Evolutionary conservation across 2,113 vertebrate genomes (phyloP).

Genomic region (Nothobranchius kuhntae): DNA sequence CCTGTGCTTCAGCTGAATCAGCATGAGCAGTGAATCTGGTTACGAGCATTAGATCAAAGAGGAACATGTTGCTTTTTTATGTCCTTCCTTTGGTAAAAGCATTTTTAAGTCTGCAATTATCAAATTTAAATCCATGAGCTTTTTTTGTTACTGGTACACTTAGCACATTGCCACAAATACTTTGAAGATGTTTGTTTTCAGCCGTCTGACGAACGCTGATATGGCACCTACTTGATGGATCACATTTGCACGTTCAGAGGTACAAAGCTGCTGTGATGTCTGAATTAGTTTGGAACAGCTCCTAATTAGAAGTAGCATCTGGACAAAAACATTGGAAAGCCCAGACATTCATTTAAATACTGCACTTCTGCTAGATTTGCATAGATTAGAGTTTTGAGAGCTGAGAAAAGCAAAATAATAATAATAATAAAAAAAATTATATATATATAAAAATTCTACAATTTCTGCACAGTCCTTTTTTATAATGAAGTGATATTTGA

Average conservation of each 20-base stretch:
- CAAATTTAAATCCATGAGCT: too few relatives aligned
- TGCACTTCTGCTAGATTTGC: not conserved
- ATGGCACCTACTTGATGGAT: constrained; percentile 23
- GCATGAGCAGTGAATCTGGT: constrained; percentile 38
- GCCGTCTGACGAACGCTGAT: constrained; percentile 22
- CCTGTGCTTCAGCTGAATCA: constrained; percentile 30
- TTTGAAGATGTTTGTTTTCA: constrained; percentile 26
- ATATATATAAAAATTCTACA: too few relatives aligned
- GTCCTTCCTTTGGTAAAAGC: not conserved
- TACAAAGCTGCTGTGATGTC: constrained; percentile 32
- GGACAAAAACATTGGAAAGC: constrained; percentile 6
- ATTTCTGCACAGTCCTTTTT: not conserved
- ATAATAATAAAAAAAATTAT: too few relatives aligned
- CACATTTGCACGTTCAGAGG: constrained; percentile 22
- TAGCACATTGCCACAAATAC: constrained; percentile 4
- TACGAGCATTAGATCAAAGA: constrained; percentile 18
- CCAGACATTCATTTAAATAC: constrained; percentile 14
- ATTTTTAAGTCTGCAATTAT: constrained; percentile 8
- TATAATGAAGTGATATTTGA: constrained; percentile 20
- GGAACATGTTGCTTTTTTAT: not conserved
- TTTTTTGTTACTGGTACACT: not conserved
- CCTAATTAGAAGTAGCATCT: constrained; percentile 51
- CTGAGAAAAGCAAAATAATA: not conserved
- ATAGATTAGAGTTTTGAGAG: constrained; percentile 6
- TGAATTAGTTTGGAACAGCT: constrained; percentile 23